Conservation (phyloP, 2,797 vertebrate species). For the Microctenopoma stevenorrisi region DNA sequence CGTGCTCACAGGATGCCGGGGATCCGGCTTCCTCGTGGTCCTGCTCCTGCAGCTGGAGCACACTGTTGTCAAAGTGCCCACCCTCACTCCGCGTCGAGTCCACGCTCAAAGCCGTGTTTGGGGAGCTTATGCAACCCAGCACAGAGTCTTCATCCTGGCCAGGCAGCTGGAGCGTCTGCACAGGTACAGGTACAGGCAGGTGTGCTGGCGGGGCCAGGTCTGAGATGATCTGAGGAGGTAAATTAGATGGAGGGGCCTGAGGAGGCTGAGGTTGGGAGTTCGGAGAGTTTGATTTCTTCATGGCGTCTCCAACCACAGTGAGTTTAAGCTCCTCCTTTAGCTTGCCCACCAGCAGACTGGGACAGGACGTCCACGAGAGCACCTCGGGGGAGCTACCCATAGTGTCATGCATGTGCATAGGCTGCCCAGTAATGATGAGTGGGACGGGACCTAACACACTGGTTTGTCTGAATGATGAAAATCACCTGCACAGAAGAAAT, state of each 20-base stretch:
- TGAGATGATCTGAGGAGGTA: constrained; percentile 82
- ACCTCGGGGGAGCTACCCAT: constrained; percentile 97
- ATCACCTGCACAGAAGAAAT: constrained; percentile 70
- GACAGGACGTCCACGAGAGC: constrained; percentile 93
- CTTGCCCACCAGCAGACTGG: constrained; percentile 87
- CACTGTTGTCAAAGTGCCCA: constrained; percentile 94
- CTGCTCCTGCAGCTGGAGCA: constrained; percentile 93
- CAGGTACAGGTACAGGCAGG: constrained; percentile 72
- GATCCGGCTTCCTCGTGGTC: constrained; percentile 87
- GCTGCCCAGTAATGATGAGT: constrained; percentile 61
- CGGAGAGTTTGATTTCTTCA: constrained; percentile 81
- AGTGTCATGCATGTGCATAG: constrained; percentile 90
- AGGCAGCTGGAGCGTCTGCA: constrained; percentile 72
- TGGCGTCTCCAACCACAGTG: constrained; percentile 79
- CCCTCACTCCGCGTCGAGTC: constrained; percentile 90
- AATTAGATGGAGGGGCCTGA: constrained; percentile 58
- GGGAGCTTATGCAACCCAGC: constrained; percentile 82
- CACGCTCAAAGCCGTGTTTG: constrained; percentile 89
- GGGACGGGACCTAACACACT: constrained; percentile 56
- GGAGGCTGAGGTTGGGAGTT: constrained; percentile 72
- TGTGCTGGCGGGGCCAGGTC: constrained; percentile 81
- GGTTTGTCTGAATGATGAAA: constrained; percentile 58
- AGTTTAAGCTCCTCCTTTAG: constrained; percentile 90
- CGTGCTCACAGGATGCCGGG: constrained; percentile 81
- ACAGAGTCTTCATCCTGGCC: constrained; percentile 83